These are phyloP conservation scores for Polyploca ridens DNA, from an alignment of 2,888 invertebrate genomes.

Conservation along the genomic window DNA sequence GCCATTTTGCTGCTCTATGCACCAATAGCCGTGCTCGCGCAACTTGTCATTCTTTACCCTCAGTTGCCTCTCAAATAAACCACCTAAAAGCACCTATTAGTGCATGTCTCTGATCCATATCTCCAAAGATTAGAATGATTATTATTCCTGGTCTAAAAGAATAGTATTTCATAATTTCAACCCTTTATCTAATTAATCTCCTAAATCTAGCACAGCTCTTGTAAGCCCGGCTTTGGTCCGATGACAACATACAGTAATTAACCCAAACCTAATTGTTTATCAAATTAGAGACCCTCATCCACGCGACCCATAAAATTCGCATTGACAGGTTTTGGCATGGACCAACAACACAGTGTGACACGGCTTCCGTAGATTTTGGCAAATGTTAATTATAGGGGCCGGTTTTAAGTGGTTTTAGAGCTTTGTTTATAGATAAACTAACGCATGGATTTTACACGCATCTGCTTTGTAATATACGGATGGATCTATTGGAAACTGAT, in stretches of 20 bases:
- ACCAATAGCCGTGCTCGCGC: too few species aligned
- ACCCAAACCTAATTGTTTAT: slow-evolving; percentile 44
- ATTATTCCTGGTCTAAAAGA: too few species aligned
- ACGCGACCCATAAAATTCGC: slow-evolving; percentile 29
- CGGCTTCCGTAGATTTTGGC: neutral
- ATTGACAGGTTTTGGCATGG: slow-evolving; percentile 31
- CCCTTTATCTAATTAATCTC: neutral
- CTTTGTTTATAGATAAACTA: slow-evolving; percentile 4
- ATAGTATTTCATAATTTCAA: neutral
- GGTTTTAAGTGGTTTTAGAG: slow-evolving; percentile 11
- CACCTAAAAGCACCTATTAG: too few species aligned
- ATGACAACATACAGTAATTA: slow-evolving; percentile 32
- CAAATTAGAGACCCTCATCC: slow-evolving; percentile 50
- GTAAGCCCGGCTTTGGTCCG: neutral
- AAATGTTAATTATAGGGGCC: neutral
- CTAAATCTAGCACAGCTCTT: neutral
- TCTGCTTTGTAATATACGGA: neutral
- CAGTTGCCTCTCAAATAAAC: too few species aligned
- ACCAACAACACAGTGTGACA: slow-evolving; percentile 7
- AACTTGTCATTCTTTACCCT: too few species aligned
- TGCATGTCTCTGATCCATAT: too few species aligned
- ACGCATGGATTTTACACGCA: neutral
- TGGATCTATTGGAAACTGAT: too few species aligned
- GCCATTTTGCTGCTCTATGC: too few species aligned
- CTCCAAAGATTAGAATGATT: too few species aligned